phyloP scores from a whole-genome alignment of 37 sponge, comb jelly and placozoan genomes.

The Aplysina aerophoba region DNA sequence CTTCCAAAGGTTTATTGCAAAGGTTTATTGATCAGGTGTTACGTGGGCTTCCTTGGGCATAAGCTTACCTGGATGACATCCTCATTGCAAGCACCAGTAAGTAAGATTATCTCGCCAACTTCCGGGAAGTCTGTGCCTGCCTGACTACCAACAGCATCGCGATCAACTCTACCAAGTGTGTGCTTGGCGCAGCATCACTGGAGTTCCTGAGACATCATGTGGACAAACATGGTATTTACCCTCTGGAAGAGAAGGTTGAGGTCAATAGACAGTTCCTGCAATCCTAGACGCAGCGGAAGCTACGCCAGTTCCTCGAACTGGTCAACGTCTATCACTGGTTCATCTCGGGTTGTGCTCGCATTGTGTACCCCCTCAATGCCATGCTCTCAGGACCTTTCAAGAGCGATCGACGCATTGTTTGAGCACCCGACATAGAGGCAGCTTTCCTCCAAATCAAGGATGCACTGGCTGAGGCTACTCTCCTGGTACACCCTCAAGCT shows the following conservation, averaged over 20 bases:
- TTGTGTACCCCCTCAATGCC: too few relatives aligned
- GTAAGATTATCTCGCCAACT: slow-evolving; percentile 6
- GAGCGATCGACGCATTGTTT: neutral
- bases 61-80: too few relatives aligned
- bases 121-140: too few relatives aligned
- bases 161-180: too few relatives aligned
- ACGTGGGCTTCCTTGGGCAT: too few relatives aligned
- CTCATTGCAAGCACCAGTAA: too few relatives aligned
- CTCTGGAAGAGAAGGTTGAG: slow-evolving; percentile 46
- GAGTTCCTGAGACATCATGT: neutral
- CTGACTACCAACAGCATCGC: too few relatives aligned
- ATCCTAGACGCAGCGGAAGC: slow-evolving; percentile 44
- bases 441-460: neutral
- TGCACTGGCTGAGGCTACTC: slow-evolving; percentile 20
- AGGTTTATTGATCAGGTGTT: too few relatives aligned
- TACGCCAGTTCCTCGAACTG: slow-evolving; percentile 48
- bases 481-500: slow-evolving; percentile 16
- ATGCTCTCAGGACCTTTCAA: slow-evolving; percentile 32
- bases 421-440: neutral
- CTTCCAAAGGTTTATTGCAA: too few relatives aligned
- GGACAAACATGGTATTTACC: slow-evolving; percentile 34
- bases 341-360: slow-evolving; percentile 28
- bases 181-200: too few relatives aligned
- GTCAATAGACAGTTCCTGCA: slow-evolving; percentile 50
- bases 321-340: slow-evolving; percentile 41